Conservation (phyloP, 1,140 invertebrate species). For the Trachymyrmex cornetzi region DNA sequence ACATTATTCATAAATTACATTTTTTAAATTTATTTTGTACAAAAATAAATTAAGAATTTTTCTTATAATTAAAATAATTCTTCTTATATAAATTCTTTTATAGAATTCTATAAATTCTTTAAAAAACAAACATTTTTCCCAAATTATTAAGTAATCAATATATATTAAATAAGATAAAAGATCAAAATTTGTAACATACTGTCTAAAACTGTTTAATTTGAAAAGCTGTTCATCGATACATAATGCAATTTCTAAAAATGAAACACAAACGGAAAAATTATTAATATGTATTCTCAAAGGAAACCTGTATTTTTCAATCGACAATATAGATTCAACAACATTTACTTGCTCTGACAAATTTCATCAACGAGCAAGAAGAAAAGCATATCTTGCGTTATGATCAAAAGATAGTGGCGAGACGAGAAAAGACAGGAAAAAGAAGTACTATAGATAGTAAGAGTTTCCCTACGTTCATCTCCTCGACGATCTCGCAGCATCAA, state of each 20-base stretch:
- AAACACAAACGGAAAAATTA: neutral
- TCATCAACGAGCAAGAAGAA: neutral
- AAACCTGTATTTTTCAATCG: neutral
- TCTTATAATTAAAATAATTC: neutral
- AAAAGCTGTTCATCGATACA: neutral
- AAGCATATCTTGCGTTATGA: slow-evolving; percentile 22
- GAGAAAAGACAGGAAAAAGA: slow-evolving; percentile 28
- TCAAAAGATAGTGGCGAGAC: slow-evolving; percentile 41
- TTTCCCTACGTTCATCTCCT: slow-evolving; percentile 6
- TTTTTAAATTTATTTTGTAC: slow-evolving; percentile 6
- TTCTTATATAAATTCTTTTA: neutral
- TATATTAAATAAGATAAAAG: slow-evolving; percentile 18
- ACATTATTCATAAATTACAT: neutral
- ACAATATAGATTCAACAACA: slow-evolving; percentile 9
- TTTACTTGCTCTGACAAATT: slow-evolving; percentile 2
- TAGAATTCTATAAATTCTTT: neutral
- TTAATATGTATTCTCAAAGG: neutral
- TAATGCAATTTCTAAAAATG: neutral
- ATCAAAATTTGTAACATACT: neutral
- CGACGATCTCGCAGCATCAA: slow-evolving; percentile 73
- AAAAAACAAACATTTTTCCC: neutral
- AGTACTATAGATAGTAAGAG: neutral
- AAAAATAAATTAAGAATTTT: neutral
- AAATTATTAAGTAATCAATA: slow-evolving; percentile 21
- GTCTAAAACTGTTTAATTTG: neutral